Percentiles rank a stretch among this genome's conserved stretches.
Conservation (phyloP, 2,888 invertebrate species). For the Parapristionchus giblindavisi region DNA sequence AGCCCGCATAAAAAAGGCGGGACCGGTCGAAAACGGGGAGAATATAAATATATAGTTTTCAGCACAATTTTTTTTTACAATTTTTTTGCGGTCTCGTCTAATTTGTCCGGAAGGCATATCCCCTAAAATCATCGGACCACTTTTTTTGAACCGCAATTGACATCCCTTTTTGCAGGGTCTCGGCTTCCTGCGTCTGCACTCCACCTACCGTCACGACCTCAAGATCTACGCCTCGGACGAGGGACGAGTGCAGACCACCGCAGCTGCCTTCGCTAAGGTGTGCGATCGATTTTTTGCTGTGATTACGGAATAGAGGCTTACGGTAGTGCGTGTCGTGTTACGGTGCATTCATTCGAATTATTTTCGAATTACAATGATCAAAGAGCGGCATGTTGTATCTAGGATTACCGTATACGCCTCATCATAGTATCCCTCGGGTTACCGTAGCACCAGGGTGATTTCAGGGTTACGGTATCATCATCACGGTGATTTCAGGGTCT, state of each 20-base stretch:
- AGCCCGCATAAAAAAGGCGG: too few relatives aligned
- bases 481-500: conserved; percentile 79
- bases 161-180: conserved; percentile 76
- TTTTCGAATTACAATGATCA: neutral
- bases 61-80: neutral
- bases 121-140: neutral
- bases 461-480: neutral
- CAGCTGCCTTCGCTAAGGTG: conserved; percentile 95
- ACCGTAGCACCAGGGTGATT: neutral
- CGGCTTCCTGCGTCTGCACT: conserved; percentile 91
- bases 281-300: too few relatives aligned
- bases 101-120: too few relatives aligned
- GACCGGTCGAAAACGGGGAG: neutral
- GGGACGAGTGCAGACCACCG: conserved; percentile 99
- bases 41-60: neutral
- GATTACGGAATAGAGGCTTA: too few relatives aligned
- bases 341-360: too few relatives aligned
- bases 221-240: conserved; percentile 97
- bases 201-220: conserved; percentile 94
- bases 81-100: too few relatives aligned
- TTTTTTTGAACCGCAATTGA: neutral
- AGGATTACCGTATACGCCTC: too few relatives aligned
- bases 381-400: neutral
- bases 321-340: too few relatives aligned
- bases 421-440: too few relatives aligned